Percentiles rank a stretch among this genome's conserved stretches.
Evolutionary conservation across 1,140 invertebrate genomes (phyloP).

Genomic region (Palaemon carinicauda): DNA sequence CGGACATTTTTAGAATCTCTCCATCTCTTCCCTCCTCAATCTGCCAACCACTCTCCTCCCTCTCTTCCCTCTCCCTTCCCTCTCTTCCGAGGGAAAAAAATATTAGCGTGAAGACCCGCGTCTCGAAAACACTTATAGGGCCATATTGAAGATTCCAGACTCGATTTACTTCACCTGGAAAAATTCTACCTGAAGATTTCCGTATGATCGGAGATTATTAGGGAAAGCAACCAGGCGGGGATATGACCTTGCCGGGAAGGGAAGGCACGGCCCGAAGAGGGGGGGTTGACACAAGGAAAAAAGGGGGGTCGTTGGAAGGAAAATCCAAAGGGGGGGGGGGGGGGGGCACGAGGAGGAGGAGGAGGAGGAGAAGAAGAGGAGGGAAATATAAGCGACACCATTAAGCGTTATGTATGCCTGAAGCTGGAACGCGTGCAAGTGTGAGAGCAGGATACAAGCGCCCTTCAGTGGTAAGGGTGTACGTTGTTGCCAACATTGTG

Average conservation of each 20-base stretch:
- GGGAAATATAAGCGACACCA: too few species aligned
- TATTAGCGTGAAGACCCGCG: too few species aligned
- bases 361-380: too few species aligned
- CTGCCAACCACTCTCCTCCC: not conserved
- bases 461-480: too few species aligned
- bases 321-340: too few species aligned
- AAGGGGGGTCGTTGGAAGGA: too few species aligned
- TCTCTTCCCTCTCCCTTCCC: not conserved
- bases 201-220: constrained; percentile 42
- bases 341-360: not conserved
- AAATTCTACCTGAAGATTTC: constrained; percentile 36
- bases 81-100: not conserved
- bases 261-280: not conserved
- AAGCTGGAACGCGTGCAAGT: too few species aligned
- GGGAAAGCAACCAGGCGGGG: constrained; percentile 14
- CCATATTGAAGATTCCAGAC: not conserved
- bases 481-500: too few species aligned
- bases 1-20: not conserved
- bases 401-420: too few species aligned
- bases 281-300: not conserved
- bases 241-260: not conserved
- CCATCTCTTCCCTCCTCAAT: too few species aligned
- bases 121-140: not conserved
- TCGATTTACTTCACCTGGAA: constrained; percentile 15
- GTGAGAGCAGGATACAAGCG: too few species aligned